A percentile compares a stretch with the other conserved stretches of the same genome.
phyloP scores from a whole-genome alignment of 2,113 vertebrate genomes.

The Mustela nigripes region DNA sequence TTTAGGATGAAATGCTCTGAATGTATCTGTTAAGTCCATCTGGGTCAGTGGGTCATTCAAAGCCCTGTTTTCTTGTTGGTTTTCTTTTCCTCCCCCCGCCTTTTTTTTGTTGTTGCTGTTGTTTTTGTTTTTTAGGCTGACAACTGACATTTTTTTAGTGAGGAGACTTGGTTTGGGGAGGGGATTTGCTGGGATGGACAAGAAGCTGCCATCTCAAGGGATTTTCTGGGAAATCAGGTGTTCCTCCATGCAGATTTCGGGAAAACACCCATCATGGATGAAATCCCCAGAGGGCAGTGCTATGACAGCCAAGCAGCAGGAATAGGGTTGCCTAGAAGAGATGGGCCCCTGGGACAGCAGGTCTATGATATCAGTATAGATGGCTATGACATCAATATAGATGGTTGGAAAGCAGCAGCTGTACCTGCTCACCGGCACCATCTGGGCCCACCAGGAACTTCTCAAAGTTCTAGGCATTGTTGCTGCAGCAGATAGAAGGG shows the following conservation, averaged over 20 bases:
- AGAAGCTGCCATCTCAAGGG: constrained; percentile 40
- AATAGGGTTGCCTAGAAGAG: background rate
- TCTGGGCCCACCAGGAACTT: constrained; percentile 94
- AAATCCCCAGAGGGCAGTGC: constrained; percentile 70
- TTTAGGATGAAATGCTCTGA: no score
- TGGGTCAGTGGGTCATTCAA: no score
- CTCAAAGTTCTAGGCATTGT: constrained; percentile 96
- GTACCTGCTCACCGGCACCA: constrained; percentile 94
- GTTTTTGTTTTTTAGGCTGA: background rate
- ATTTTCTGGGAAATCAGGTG: constrained; percentile 83
- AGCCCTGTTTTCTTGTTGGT: background rate
- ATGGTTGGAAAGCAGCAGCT: constrained; percentile 93
- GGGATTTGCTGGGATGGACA: background rate
- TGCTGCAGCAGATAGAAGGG: background rate
- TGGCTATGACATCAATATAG: constrained; percentile 85
- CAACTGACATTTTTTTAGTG: constrained; percentile 66
- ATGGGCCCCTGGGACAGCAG: constrained; percentile 85
- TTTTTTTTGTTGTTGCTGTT: background rate
- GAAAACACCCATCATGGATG: constrained; percentile 84
- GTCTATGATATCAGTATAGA: constrained; percentile 90
- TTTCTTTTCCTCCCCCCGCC: no score
- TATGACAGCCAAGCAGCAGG: constrained; percentile 41
- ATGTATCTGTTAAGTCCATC: no score
- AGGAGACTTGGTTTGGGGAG: background rate
- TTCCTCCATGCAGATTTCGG: constrained; percentile 83